phyloP scores from a whole-genome alignment of 2,113 vertebrate genomes.

The Cyanoramphus novaezelandiae region DNA sequence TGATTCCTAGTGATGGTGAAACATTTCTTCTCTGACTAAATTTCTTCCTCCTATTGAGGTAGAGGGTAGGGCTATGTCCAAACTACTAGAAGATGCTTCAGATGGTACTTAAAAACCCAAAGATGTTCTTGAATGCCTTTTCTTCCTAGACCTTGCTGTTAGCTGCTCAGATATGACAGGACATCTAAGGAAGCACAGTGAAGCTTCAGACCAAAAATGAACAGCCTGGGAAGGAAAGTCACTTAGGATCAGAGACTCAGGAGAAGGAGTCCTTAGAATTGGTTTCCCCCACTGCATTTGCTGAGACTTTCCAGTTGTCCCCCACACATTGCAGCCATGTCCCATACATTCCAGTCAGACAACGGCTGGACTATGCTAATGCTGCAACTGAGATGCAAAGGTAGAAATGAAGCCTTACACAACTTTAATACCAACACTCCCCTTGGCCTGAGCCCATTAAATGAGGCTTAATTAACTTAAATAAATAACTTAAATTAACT shows the following conservation, averaged over 20 bases:
- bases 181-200: accelerated
- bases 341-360: too few species aligned
- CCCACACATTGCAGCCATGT: background rate
- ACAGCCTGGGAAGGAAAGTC: background rate
- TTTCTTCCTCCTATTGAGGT: background rate
- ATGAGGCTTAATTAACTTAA: background rate
- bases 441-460: background rate
- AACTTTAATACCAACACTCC: background rate
- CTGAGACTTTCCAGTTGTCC: background rate
- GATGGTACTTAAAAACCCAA: background rate
- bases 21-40: background rate
- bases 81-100: background rate
- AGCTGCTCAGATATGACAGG: background rate
- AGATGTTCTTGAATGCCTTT: background rate
- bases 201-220: background rate
- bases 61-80: background rate
- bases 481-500: background rate
- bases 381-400: background rate
- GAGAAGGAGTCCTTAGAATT: background rate
- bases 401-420: background rate
- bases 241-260: background rate
- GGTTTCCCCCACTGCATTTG: background rate
- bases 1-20: background rate
- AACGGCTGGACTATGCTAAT: background rate
- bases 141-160: background rate